phyloP scores from a whole-genome alignment of 2,888 invertebrate species.

The Trisateles emortualis region DNA sequence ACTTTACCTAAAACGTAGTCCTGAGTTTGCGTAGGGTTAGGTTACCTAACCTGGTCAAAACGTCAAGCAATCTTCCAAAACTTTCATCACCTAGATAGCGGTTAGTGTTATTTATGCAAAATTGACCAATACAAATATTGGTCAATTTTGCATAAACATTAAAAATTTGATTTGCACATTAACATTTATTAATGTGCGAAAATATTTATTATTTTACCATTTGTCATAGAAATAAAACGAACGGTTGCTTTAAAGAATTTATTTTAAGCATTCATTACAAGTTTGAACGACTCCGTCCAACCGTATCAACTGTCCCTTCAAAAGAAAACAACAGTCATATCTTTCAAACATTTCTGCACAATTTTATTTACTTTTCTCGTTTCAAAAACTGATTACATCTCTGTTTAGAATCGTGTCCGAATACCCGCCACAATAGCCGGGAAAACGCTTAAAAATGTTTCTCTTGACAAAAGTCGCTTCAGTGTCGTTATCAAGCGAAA shows the following conservation, averaged over 20 bases:
- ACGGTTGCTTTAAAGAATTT: too few relatives aligned
- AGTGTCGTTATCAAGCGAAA: conserved; percentile 69
- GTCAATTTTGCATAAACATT: too few relatives aligned
- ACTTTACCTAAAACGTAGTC: too few relatives aligned
- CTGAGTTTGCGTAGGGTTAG: too few relatives aligned
- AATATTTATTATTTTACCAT: background rate
- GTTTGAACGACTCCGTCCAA: conserved; percentile 3
- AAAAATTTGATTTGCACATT: too few relatives aligned
- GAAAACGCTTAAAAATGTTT: conserved; percentile 55
- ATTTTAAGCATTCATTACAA: background rate
- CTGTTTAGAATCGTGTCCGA: conserved; percentile 35
- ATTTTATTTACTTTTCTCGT: conserved; percentile 38
- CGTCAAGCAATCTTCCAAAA: too few relatives aligned
- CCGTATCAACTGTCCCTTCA: conserved; percentile 11
- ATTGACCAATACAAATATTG: too few relatives aligned
- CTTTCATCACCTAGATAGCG: too few relatives aligned
- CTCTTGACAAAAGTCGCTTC: conserved; percentile 64
- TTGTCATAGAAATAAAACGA: background rate
- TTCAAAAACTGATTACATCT: conserved; percentile 41
- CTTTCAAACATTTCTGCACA: conserved; percentile 24
- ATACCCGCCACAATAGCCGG: conserved; percentile 41
- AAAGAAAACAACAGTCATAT: conserved; percentile 12
- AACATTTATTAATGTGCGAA: too few relatives aligned
- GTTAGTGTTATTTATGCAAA: too few relatives aligned
- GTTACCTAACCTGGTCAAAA: too few relatives aligned